phyloP scores from a whole-genome alignment of 2,113 vertebrate species.

The Reinhardtius hippoglossoides region DNA sequence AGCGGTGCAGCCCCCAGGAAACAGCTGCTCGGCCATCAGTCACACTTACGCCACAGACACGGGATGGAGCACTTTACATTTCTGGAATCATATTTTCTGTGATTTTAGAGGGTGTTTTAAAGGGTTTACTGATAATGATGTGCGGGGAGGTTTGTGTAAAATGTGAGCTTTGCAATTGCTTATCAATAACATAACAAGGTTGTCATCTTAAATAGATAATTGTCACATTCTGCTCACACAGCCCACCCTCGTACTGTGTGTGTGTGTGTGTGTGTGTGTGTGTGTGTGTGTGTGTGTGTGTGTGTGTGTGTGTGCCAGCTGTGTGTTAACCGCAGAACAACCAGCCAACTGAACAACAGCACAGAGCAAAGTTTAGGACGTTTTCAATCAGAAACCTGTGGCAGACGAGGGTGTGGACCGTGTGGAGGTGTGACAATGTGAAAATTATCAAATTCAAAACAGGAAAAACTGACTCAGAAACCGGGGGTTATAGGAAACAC shows the following conservation, averaged over 20 bases:
- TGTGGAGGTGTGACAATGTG: constrained; percentile 23
- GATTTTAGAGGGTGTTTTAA: not conserved
- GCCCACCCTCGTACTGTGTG: too few relatives aligned
- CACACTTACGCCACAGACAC: constrained; percentile 41
- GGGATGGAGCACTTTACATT: constrained; percentile 1
- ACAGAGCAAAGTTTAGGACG: not conserved
- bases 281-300: not conserved
- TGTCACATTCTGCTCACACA: not conserved
- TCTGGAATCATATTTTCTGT: constrained; percentile 1
- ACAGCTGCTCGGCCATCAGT: constrained; percentile 75
- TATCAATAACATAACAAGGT: not conserved
- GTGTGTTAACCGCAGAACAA: too few relatives aligned
- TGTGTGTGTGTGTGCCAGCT: not conserved
- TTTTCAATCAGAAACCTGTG: constrained; percentile 12
- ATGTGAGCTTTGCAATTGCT: not conserved
- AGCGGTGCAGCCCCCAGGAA: constrained; percentile 65
- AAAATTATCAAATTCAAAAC: constrained; percentile 21
- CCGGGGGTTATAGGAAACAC: not conserved
- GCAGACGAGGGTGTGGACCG: constrained; percentile 4
- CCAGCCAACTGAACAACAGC: not conserved
- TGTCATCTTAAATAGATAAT: not conserved
- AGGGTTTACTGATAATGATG: not conserved
- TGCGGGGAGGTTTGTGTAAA: not conserved
- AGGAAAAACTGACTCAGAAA: not conserved
- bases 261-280: too few relatives aligned